Conservation (phyloP, 2,113 vertebrate species). For the Perccottus glenii region DNA sequence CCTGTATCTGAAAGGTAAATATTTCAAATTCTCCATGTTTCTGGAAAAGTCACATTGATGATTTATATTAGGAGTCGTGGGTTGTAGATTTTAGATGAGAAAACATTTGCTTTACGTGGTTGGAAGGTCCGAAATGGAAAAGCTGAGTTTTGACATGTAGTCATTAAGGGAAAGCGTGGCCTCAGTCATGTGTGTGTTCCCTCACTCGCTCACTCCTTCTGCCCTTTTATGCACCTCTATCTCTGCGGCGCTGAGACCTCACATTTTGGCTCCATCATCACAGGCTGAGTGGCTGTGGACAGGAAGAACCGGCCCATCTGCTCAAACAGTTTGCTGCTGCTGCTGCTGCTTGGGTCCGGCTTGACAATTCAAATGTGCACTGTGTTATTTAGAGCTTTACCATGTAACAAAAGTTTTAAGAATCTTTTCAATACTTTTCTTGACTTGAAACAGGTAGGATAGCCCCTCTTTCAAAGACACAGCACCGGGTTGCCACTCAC, state of each 20-base stretch:
- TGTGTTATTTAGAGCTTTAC: conserved; percentile 28
- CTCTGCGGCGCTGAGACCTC: conserved; percentile 52
- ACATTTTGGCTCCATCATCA: conserved; percentile 57
- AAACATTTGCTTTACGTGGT: conserved; percentile 6
- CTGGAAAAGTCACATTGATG: too few relatives aligned
- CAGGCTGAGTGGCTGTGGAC: conserved; percentile 56
- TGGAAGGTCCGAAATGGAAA: conserved; percentile 3
- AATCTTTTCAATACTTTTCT: conserved; percentile 5
- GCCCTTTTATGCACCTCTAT: conserved; percentile 40
- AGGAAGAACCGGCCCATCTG: conserved; percentile 64
- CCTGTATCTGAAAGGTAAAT: too few relatives aligned
- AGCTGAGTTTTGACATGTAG: conserved; percentile 20
- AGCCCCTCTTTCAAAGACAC: not conserved
- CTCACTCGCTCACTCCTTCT: not conserved
- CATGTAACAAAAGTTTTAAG: not conserved
- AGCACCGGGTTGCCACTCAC: too few relatives aligned
- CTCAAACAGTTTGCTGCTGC: conserved; percentile 46
- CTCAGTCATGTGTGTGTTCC: conserved; percentile 24
- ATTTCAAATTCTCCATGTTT: too few relatives aligned
- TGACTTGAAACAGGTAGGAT: conserved; percentile 6
- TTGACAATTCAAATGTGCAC: conserved; percentile 15
- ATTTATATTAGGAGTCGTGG: too few relatives aligned
- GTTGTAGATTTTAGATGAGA: conserved; percentile 18
- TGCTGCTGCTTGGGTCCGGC: conserved; percentile 20
- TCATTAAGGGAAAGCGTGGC: not conserved